Conservation (phyloP, 2,888 invertebrate genomes). For the Eumerus sabulonum region DNA sequence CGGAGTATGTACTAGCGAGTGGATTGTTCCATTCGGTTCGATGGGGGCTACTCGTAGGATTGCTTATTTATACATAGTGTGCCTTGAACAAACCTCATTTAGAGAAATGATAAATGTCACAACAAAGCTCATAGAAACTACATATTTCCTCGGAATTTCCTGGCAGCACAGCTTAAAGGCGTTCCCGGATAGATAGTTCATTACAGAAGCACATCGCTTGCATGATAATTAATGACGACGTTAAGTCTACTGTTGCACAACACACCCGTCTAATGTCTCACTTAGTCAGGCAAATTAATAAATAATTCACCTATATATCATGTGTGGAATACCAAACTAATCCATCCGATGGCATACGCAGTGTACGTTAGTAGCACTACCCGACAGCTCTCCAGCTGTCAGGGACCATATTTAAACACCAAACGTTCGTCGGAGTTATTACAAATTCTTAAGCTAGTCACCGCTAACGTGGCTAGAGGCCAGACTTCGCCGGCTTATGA, state of each 20-base stretch:
- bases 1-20: conserved; percentile 7
- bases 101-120: too few relatives aligned
- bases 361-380: neutral
- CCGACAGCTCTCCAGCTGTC: neutral
- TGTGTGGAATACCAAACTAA: conserved; percentile 39
- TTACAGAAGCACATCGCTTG: conserved; percentile 12
- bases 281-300: conserved; percentile 65
- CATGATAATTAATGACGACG: conserved; percentile 58
- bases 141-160: too few relatives aligned
- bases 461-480: conserved; percentile 17
- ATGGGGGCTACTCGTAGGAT: too few relatives aligned
- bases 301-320: conserved; percentile 64
- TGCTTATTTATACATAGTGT: too few relatives aligned
- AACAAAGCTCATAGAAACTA: too few relatives aligned
- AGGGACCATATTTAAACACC: conserved; percentile 21
- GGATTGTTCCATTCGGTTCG: conserved; percentile 3
- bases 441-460: conserved; percentile 61
- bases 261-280: conserved; percentile 60
- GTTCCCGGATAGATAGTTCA: too few relatives aligned
- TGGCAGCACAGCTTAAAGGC: too few relatives aligned
- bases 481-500: conserved; percentile 59
- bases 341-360: neutral
- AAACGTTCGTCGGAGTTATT: conserved; percentile 41
- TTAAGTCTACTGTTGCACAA: conserved; percentile 60
- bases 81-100: too few relatives aligned